These are phyloP conservation scores for Tetragonula clypearis DNA, from an alignment of 1,140 invertebrate genomes.

Conservation along the genomic window DNA sequence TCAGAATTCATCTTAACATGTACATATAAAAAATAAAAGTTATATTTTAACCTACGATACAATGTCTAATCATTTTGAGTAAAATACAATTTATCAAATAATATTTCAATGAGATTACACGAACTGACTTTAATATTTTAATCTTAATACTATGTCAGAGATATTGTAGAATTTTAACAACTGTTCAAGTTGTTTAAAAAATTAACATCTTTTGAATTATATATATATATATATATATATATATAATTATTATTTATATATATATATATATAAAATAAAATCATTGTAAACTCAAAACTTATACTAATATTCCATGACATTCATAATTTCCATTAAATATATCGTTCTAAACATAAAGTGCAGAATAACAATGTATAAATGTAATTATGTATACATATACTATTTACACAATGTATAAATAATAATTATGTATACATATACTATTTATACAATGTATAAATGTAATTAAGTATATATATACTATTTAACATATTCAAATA, in stretches of 20 bases:
- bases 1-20: constrained; percentile 40
- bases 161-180: constrained; percentile 26
- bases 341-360: constrained; percentile 21
- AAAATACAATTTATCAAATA: constrained; percentile 52
- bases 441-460: constrained; percentile 12
- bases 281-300: constrained; percentile 11
- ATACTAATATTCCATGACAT: constrained; percentile 12
- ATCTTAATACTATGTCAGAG: constrained; percentile 20
- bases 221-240: neutral
- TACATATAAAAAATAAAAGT: constrained; percentile 64
- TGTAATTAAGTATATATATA: neutral
- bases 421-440: neutral
- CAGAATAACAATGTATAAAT: constrained; percentile 18
- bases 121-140: constrained; percentile 19
- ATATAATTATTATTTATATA: constrained; percentile 4
- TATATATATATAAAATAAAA: neutral
- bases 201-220: constrained; percentile 17
- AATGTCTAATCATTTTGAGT: constrained; percentile 41
- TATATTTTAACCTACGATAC: constrained; percentile 46
- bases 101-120: constrained; percentile 45
- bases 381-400: neutral
- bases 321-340: constrained; percentile 14
- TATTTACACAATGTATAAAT: constrained; percentile 21
- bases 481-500: constrained; percentile 21
- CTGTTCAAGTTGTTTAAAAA: neutral